phyloP scores from a whole-genome alignment of 2,113 vertebrate genomes.

The Nematolebias whitei region DNA sequence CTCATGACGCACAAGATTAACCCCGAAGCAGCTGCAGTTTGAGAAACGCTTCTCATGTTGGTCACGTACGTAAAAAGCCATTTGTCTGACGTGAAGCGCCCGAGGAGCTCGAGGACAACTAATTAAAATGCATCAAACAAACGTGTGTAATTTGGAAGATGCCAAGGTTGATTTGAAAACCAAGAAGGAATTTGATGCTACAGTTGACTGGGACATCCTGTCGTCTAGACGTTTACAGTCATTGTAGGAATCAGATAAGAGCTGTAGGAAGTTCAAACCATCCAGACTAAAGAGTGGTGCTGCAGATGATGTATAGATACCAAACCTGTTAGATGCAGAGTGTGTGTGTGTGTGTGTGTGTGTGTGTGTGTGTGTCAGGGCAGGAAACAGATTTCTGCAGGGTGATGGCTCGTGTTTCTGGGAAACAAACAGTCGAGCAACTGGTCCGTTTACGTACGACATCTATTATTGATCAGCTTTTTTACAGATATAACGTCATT shows the following conservation, averaged over 20 bases:
- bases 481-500: background rate
- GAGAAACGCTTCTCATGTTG: conserved; percentile 2
- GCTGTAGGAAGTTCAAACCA: background rate
- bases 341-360: background rate
- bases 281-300: background rate
- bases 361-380: background rate
- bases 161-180: background rate
- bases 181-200: background rate
- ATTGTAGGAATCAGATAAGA: conserved; percentile 4
- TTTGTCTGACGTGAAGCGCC: background rate
- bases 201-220: background rate
- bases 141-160: background rate
- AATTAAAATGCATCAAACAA: background rate
- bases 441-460: background rate
- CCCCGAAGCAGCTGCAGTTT: conserved; percentile 12
- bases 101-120: background rate
- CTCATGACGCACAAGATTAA: background rate
- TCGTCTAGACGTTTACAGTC: conserved; percentile 13
- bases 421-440: background rate
- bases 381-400: background rate
- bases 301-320: background rate
- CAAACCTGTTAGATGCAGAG: conserved; percentile 7
- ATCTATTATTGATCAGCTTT: background rate
- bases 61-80: conserved; percentile 4
- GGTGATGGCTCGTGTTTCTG: conserved; percentile 1